These are phyloP conservation scores for Talpa occidentalis DNA, from an alignment of 2,113 vertebrate genomes.

Conservation along the genomic window DNA sequence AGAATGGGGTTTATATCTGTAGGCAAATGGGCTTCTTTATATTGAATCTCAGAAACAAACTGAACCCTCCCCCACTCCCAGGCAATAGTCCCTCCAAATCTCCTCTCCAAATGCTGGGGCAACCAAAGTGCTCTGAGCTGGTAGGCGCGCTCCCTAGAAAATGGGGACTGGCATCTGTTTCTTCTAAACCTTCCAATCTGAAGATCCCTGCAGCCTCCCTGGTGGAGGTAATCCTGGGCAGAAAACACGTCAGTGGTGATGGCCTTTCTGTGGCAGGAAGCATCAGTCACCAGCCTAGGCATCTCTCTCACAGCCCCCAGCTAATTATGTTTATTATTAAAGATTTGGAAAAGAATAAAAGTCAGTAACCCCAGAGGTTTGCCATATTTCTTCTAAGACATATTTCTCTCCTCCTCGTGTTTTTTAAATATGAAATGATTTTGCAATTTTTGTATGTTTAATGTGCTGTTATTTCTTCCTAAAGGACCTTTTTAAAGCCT, in stretches of 20 bases:
- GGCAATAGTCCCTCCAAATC: not conserved
- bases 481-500: slow-evolving; percentile 26
- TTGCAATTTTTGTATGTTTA: not conserved
- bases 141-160: not conserved
- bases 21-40: not conserved
- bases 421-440: slow-evolving; percentile 20
- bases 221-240: not conserved
- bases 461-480: slow-evolving; percentile 20
- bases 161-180: not conserved
- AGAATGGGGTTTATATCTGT: not conserved
- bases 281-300: not conserved
- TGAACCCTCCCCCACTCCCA: not conserved
- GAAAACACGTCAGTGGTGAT: not conserved
- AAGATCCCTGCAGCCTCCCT: not conserved
- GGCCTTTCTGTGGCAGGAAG: not conserved
- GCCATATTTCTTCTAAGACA: not conserved
- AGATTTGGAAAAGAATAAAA: not conserved
- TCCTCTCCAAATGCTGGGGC: not conserved
- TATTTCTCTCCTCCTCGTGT: not conserved
- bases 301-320: too few relatives aligned
- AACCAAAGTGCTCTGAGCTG: not conserved
- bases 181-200: not conserved
- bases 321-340: not conserved
- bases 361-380: not conserved
- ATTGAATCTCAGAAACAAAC: not conserved